Base-by-base conservation (phyloP, 2,797 vertebrate genomes). In the Acanthurus tractus region DNA sequence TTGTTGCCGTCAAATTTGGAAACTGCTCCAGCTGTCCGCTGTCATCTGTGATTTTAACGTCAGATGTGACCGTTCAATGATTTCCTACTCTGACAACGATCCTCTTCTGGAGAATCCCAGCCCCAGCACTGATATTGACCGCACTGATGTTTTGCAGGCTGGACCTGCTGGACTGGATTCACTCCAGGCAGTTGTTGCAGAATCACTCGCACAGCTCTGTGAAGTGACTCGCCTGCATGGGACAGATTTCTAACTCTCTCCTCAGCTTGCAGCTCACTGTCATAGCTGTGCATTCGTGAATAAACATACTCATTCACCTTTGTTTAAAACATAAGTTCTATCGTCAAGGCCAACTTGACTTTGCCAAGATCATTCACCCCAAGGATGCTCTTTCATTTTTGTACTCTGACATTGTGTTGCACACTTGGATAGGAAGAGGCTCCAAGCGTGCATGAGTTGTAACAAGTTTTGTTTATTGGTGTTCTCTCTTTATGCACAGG, bases 21-120 rank as follows among this genome's bases (percentile, higher is more conserved):
- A 61, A 15, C 34, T 50, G 20, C n/a, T 70, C 34, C 15, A 8
- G 40, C 69, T 44, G 48, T 61, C 57, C 50, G 42, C 25, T 29
- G 25, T 29, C 25, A 29, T 18, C 56, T 52, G 13, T 34, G 38
- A 36, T 61, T 62, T 46, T 8, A 42, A n/a, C 42, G 55, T 38
- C 20, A 45, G 22, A 45, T 42, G 38, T 15, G 8, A 18, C 20
- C 49, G 3, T 29, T 29, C 25, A 29, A 42, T 59, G 7, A 46
- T 46, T 12, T 58, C 36, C 6, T 22, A 8, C 22, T 23, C 8
- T 44, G 38, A 6, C 38, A 44, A 10, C 25, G 14, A 59, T 62
- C 40, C 14, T 17, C 40, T 61, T 20, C 22, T 17, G n/a, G 22
- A 45, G 20, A 20, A 25, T 46, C 23, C 9, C 2, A 15, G 12